These are phyloP conservation scores for Agrilus cyanescens DNA, from an alignment of 2,888 invertebrate species.

Conservation along the genomic window DNA sequence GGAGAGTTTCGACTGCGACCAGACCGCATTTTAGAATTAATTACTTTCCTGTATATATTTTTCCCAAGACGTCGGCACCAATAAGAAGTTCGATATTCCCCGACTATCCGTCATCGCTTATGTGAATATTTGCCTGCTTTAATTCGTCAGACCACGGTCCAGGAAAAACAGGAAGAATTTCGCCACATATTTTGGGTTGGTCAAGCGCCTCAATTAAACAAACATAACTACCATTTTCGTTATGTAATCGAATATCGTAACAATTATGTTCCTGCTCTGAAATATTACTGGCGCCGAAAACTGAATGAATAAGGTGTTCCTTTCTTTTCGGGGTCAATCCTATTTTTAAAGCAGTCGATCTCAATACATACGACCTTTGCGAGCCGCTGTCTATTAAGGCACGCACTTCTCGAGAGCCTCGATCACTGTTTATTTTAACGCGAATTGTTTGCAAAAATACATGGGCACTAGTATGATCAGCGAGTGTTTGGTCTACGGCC, in stretches of 20 bases:
- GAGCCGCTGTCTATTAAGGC: constrained; percentile 16
- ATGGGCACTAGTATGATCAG: constrained; percentile 3
- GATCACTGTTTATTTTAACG: background rate
- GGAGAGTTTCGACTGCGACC: constrained; percentile 1
- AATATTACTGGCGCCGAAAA: constrained; percentile 11
- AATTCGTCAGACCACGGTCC: constrained; percentile 12
- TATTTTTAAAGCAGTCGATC: constrained; percentile 7
- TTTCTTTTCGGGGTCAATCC: constrained; percentile 7
- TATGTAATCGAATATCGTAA: constrained; percentile 7
- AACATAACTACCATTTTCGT: constrained; percentile 6
- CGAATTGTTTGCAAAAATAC: constrained; percentile 7
- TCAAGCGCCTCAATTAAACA: constrained; percentile 14
- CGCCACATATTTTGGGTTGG: constrained; percentile 10
- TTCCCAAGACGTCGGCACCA: constrained; percentile 19
- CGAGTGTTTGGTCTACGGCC: background rate
- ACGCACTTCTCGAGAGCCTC: constrained; percentile 4
- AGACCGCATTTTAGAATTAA: constrained; percentile 1
- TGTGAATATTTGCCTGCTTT: constrained; percentile 2
- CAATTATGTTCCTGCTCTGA: constrained; percentile 1
- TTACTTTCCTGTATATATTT: constrained; percentile 17
- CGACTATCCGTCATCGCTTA: constrained; percentile 4
- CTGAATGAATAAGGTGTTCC: constrained; percentile 8
- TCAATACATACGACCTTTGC: constrained; percentile 14
- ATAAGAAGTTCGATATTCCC: constrained; percentile 16
- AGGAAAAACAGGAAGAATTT: constrained; percentile 8